These are phyloP conservation scores for Troilus luridus DNA, from an alignment of 2,888 invertebrate genomes.

Conservation along the genomic window DNA sequence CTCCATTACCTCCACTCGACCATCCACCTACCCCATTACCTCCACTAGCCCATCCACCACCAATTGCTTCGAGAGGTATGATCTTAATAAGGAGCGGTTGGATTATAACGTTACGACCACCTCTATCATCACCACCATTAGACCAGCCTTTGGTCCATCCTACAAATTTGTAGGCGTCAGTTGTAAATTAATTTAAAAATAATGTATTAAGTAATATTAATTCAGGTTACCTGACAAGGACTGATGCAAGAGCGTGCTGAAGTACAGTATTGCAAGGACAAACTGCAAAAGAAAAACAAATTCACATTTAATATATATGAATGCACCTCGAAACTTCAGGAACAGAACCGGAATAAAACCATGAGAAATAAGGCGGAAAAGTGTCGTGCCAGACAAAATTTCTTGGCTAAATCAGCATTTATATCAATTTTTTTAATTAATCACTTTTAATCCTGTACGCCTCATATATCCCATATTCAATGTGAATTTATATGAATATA, in stretches of 20 bases:
- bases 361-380: too few species aligned
- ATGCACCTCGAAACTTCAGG: too few species aligned
- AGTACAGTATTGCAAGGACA: neutral
- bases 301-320: neutral
- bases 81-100: slow-evolving; percentile 10
- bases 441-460: too few species aligned
- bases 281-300: neutral
- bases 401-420: too few species aligned
- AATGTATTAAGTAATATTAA: neutral
- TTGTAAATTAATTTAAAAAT: neutral
- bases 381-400: too few species aligned
- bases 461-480: too few species aligned
- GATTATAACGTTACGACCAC: neutral
- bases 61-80: slow-evolving; percentile 21
- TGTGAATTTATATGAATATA: too few species aligned
- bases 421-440: neutral
- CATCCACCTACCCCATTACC: neutral
- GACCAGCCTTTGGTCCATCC: slow-evolving; percentile 41
- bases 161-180: neutral
- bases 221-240: neutral
- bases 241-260: neutral
- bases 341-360: too few species aligned
- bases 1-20: neutral
- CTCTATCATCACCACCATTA: slow-evolving; percentile 8
- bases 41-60: slow-evolving; percentile 40